Base-by-base conservation (phyloP, 2,888 invertebrate genomes). In the Gymnosoma rotundatum region DNA sequence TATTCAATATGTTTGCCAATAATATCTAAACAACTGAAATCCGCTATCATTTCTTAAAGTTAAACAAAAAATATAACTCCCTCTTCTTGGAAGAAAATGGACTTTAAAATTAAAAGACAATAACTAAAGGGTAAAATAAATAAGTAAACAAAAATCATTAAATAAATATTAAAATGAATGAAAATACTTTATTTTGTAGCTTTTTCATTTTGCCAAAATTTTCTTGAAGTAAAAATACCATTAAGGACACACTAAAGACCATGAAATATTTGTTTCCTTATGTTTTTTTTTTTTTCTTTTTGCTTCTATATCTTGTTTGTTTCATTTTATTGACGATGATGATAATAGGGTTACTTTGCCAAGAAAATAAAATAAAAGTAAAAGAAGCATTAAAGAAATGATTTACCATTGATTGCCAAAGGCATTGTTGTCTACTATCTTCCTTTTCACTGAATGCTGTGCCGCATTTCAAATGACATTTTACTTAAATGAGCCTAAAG, bases 91-190 rank as follows among this genome's bases (percentile, higher is more conserved):
- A 6, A 58, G 52, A 50, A 75, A 75, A 86, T 87, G 86, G 85
- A 86, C 88, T 86, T 83, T 86, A 76, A 86, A 87, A 88, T 88
- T 87, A 86, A 87, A 88, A 85, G 86, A 86, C 87, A 88, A 88
- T 88, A 88, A 83, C 88, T 86, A 78, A 86, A 87, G 87, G 87
- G 86, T 86, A 87, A 86, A 87, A 85, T 78, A 87, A 87, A 87
- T 81, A 87, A 81, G 73, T 61, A 83, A 87, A 85, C 79, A 86
- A 80, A 84, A 86, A 87, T 87, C 86, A 78, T 74, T 86, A 86
- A 87, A 87, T 87, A 87, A 87, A 87, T 87, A 86, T 87, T 86
- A 82, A 87, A 86, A 86, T 85, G 83, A 84, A 74, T 20, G 32
- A 73, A 78, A 66, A 70, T 69, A 67, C 60, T 25, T 73, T 76